phyloP scores from a whole-genome alignment of 2,113 vertebrate genomes.

The Tachycineta bicolor region DNA sequence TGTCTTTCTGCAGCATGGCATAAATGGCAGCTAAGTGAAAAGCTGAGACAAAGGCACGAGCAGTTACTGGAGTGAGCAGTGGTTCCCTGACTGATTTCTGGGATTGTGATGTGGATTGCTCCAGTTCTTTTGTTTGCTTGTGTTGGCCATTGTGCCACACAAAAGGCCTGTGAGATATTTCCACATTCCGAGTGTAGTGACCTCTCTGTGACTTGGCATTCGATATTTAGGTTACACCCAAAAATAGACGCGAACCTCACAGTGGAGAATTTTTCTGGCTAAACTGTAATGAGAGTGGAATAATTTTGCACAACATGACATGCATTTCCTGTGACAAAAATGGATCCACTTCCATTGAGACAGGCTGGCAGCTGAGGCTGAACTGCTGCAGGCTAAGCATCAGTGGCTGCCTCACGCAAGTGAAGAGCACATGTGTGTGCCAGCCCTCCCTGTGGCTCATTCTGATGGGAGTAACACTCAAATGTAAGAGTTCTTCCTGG shows the following conservation, averaged over 20 bases:
- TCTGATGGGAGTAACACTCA: background rate
- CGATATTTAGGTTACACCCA: conserved; percentile 28
- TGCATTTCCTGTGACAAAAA: background rate
- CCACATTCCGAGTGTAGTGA: background rate
- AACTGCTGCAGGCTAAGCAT: background rate
- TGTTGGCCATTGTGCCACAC: background rate
- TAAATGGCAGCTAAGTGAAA: background rate
- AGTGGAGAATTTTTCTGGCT: background rate
- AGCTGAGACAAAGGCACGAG: background rate
- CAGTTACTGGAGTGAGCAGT: background rate
- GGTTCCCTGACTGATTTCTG: background rate
- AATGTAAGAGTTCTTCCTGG: background rate
- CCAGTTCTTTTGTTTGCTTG: background rate
- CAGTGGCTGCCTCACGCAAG: background rate
- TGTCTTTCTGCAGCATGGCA: background rate
- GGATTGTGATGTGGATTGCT: background rate
- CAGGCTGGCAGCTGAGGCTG: background rate
- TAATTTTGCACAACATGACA: background rate
- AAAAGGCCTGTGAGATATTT: background rate
- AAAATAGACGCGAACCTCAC: background rate
- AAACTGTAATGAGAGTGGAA: background rate
- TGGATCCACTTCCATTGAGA: background rate
- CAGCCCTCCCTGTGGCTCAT: background rate
- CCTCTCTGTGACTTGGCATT: background rate
- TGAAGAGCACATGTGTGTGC: background rate